Evolutionary conservation across 2,113 vertebrate species (phyloP).

Genomic region (Sphyrna mokarran): DNA sequence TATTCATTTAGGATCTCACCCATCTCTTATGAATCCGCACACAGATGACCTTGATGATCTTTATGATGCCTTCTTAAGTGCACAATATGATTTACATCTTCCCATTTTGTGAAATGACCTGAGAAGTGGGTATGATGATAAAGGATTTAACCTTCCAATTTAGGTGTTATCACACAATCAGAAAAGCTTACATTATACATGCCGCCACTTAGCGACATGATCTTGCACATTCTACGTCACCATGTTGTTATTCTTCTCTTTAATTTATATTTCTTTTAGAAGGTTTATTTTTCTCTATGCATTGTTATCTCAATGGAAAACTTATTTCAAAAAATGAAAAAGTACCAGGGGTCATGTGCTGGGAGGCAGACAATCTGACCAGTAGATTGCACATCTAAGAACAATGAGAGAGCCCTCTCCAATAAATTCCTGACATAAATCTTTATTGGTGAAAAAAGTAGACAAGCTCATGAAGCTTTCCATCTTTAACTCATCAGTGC

Average conservation of each 20-base stretch:
- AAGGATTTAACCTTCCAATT: not conserved
- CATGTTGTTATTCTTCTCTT: not conserved
- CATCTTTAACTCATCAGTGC: no score
- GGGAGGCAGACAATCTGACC: not conserved
- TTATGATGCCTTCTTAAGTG: not conserved
- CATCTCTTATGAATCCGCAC: no score
- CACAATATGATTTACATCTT: not conserved
- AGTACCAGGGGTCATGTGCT: not conserved
- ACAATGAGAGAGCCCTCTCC: not conserved
- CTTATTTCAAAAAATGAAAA: not conserved
- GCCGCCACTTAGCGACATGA: not conserved
- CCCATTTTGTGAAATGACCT: not conserved
- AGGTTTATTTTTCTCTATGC: not conserved
- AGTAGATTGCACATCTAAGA: not conserved
- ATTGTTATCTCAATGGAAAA: not conserved
- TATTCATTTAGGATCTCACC: no score
- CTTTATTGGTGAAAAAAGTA: not conserved
- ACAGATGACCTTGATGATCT: no score
- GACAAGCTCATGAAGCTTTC: no score
- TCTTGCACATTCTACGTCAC: not conserved
- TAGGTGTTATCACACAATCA: not conserved
- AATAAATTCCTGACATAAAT: not conserved
- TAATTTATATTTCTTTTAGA: not conserved
- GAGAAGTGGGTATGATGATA: not conserved
- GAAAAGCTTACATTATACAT: not conserved